Evolutionary conservation across 1,140 invertebrate species (phyloP), one percentile per base, ranked within the genome.

Genomic region (Diachasma alloeum): DNA sequence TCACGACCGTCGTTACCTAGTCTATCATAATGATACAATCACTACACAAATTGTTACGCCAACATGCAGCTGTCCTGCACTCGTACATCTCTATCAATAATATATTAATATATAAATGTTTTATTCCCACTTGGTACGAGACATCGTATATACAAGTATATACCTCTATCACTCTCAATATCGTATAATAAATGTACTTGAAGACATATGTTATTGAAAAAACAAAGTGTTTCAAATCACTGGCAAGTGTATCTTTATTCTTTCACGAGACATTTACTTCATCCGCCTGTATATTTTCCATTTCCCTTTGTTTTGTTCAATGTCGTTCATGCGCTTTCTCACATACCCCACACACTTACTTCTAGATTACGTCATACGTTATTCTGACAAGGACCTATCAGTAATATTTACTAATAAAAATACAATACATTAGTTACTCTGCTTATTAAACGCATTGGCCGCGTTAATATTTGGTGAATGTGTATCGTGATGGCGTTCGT

Each of bases 221-320:
- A 82, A 74, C 82, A 82, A 82, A 82, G 84, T 83, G 81, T 82
- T 86, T 88, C 86, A 88, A 88, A 89, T 89, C 87, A 86, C 86
- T 87, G 88, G 86, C 85, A 87, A 84, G 86, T 86, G 82, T 78
- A 46, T 74, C 53, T 44, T 77, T 42, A 69, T 48, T 63, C 36
- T 42, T 48, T 10, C 83, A 83, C 83, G 82, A 78, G 82, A 85
- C 81, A 81, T 77, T 75, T 44, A 80, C 78, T 78, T 75, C 42
- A 22, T 67, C 59, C 22, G 24, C 19, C 31, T 13, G 75, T 76
- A 63, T 26, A 78, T 59, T 3, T 80, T 81, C 53, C 71, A 79
- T 78, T 80, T 78, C 24, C 75, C 72, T 76, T 79, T 31, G 81
- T 78, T 76, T 77, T 74, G 48, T 37, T 67, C 19, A 73, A 42